Conservation (phyloP, 2,797 vertebrate genomes). For the Hemitrygon akajei region DNA sequence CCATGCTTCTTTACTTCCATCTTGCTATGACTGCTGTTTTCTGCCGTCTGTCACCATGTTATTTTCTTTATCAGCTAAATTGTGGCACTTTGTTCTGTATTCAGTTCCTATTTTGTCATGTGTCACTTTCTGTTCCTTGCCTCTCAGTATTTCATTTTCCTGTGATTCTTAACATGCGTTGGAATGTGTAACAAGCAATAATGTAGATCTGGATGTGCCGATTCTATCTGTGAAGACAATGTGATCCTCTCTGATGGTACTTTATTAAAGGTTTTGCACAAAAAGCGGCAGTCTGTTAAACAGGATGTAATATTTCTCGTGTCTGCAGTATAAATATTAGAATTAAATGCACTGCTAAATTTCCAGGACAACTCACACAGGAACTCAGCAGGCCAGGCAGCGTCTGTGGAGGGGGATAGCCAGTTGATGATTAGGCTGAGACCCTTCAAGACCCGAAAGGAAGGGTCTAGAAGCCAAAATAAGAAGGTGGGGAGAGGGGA, state of each 20-base stretch:
- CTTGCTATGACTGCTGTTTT: background rate
- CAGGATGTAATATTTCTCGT: background rate
- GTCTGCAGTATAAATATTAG: background rate
- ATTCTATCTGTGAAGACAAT: background rate
- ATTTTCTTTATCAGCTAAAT: background rate
- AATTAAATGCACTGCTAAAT: background rate
- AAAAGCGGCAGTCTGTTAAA: background rate
- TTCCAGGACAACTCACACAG: too few species aligned
- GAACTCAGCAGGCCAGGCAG: too few species aligned
- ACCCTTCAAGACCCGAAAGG: too few species aligned
- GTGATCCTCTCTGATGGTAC: background rate
- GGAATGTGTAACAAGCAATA: background rate
- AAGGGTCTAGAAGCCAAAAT: too few species aligned
- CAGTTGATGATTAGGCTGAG: too few species aligned
- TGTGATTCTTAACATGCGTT: background rate
- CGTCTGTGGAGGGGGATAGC: too few species aligned
- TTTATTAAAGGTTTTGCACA: background rate
- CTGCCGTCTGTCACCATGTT: background rate
- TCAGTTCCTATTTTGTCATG: background rate
- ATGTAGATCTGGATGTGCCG: background rate
- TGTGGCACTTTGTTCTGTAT: background rate
- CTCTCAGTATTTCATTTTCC: background rate
- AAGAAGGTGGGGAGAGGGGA: too few species aligned
- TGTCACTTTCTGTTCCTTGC: background rate
- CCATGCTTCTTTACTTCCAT: background rate